Base-by-base conservation (phyloP, 2,113 vertebrate species). In the Odontesthes bonariensis region DNA sequence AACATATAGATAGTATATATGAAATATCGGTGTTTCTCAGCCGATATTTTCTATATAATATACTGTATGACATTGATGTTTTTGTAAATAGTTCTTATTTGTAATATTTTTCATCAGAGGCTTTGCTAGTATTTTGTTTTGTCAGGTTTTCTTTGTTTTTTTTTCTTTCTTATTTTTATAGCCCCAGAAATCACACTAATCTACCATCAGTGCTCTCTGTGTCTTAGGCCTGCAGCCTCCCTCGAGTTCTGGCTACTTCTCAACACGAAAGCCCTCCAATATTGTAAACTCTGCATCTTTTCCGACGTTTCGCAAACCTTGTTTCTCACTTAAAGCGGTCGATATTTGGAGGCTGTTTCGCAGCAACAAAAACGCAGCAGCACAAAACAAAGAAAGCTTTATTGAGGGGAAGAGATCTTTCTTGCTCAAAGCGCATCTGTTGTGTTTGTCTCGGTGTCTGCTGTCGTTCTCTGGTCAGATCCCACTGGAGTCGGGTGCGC, bases 51-150 rank as follows among this genome's bases (percentile, higher is more conserved):
- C 91, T 91, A 91, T 92, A 88, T 90, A 89, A 89, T 92, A 91
- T 84, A 70, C 68, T 70, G 68, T 59, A 90, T 90, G 73, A 68
- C 57, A 66, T 86, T 81, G 74, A 83, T 90, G 83, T 91, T 93
- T 94, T 87, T 93, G 92, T 93, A 91, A 88, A 94, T 91, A 88
- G 77, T 90, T 90, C 86, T 91, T 92, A 93, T 91, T 88, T 93
- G 83, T 93, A 89, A 91, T 94, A 84, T 92, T 91, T 84, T 76
- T 87, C 92, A 89, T 94, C 90, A 84, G 86, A 86, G 84, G 89
- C 86, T 94, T 92, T 91, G 85, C 85, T 92, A 85, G 83, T 88
- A 80, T 92, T 88, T 82, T 84, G 81, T 89, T 86, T 86, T 75
- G 62, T 80, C 73, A 55, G 70, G 57, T 79, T 80, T 74, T 79